Conservation (phyloP, 2,888 invertebrate species). For the Pelosia muscerda region DNA sequence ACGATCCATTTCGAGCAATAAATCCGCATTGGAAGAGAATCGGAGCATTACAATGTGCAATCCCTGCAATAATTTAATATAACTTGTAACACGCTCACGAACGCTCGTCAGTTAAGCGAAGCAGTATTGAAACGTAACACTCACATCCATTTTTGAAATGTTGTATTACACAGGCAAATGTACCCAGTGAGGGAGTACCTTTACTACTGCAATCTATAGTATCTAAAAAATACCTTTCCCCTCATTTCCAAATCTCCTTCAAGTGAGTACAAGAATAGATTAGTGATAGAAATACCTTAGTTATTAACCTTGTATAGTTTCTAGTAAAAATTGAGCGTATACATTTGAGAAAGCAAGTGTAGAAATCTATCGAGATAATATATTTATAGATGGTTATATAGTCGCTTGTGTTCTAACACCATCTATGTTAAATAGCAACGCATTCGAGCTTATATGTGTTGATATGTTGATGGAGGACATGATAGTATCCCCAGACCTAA, state of each 20-base stretch:
- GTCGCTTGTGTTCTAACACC: too few species aligned
- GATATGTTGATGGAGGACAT: too few species aligned
- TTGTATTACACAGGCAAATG: background rate
- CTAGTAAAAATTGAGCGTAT: constrained; percentile 24
- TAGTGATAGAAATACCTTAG: background rate
- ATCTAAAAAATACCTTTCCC: background rate
- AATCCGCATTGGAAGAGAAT: background rate
- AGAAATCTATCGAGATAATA: constrained; percentile 7
- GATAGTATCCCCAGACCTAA: too few species aligned
- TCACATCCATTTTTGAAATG: background rate
- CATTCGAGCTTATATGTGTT: too few species aligned
- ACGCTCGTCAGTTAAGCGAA: background rate
- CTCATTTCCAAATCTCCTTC: background rate
- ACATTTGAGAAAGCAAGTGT: constrained; percentile 15
- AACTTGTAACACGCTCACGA: background rate
- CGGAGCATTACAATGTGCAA: background rate
- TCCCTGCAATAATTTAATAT: background rate
- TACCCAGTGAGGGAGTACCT: background rate
- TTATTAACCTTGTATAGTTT: constrained; percentile 3
- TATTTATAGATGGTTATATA: background rate
- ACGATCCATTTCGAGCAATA: too few species aligned
- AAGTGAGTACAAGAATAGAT: background rate
- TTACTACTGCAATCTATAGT: background rate
- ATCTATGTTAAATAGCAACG: too few species aligned
- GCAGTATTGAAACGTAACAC: background rate